phyloP scores from a whole-genome alignment of 2,797 vertebrate species.

The Brotula barbata region DNA sequence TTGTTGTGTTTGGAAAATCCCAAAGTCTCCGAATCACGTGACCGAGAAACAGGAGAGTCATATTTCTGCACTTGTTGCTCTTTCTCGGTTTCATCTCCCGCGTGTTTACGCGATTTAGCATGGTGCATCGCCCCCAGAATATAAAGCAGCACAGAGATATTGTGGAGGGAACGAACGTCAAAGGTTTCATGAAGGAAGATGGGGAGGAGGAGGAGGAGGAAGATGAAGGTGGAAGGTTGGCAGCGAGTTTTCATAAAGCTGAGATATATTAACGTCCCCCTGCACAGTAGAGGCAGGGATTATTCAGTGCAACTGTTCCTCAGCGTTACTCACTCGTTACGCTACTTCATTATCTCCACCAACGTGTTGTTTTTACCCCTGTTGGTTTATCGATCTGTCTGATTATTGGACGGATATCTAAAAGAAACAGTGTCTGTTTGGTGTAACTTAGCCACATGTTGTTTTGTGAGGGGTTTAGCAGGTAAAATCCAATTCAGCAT shows the following conservation, averaged over 20 bases:
- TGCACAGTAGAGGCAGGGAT: slow-evolving; percentile 17
- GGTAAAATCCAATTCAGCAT: too few species aligned
- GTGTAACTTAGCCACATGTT: too few species aligned
- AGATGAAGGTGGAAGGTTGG: slow-evolving; percentile 5
- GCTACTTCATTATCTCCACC: slow-evolving; percentile 18
- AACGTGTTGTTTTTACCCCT: slow-evolving; percentile 5
- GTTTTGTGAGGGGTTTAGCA: too few species aligned
- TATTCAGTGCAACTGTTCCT: slow-evolving; percentile 42
- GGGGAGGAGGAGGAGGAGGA: slow-evolving; percentile 18
- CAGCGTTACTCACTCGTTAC: too few species aligned
- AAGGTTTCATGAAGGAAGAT: slow-evolving; percentile 32
- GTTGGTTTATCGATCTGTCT: too few species aligned
- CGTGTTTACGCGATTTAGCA: slow-evolving; percentile 54
- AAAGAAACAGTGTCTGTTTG: too few species aligned
- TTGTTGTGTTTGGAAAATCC: slow-evolving; percentile 38
- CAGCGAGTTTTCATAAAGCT: slow-evolving; percentile 21
- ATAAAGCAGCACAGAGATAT: slow-evolving; percentile 52
- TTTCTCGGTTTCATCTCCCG: slow-evolving; percentile 50
- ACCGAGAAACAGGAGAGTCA: slow-evolving; percentile 36
- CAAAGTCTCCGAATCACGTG: slow-evolving; percentile 37
- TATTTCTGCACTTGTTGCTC: slow-evolving; percentile 30
- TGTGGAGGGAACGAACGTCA: slow-evolving; percentile 40
- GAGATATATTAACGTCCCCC: slow-evolving; percentile 19
- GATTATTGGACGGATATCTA: too few species aligned
- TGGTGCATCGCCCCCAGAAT: slow-evolving; percentile 38